Evolutionary conservation across 2,888 invertebrate species (phyloP).

Genomic region (Drosophila algonquin): DNA sequence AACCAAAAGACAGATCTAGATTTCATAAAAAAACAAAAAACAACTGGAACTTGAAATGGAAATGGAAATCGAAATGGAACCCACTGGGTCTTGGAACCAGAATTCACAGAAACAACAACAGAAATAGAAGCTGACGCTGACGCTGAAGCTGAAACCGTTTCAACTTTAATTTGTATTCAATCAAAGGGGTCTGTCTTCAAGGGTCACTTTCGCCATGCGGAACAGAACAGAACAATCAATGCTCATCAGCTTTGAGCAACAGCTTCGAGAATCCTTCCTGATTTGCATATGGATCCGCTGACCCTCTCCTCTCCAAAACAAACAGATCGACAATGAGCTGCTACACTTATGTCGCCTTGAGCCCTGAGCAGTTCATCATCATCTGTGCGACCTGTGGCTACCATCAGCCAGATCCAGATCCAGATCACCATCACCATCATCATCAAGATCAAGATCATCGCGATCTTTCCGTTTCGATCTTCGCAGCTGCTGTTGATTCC

Average conservation of each 20-base stretch:
- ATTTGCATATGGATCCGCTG: conserved; percentile 68
- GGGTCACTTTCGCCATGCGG: conserved; percentile 50
- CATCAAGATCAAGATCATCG: conserved; percentile 63
- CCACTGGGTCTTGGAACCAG: conserved; percentile 4
- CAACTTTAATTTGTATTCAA: conserved; percentile 76
- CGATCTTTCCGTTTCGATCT: conserved; percentile 35
- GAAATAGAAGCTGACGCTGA: conserved; percentile 27
- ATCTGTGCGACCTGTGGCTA: conserved; percentile 27
- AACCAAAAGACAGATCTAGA: conserved; percentile 44
- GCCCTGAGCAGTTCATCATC: conserved; percentile 56
- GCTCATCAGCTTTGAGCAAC: conserved; percentile 69
- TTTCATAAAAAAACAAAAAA: conserved; percentile 29
- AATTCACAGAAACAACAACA: conserved; percentile 12
- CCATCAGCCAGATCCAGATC: conserved; percentile 21
- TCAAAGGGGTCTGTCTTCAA: conserved; percentile 55
- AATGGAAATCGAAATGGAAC: conserved; percentile 53
- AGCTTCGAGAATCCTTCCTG: conserved; percentile 59
- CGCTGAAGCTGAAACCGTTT: conserved; percentile 43
- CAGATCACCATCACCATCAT: conserved; percentile 43
- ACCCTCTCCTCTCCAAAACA: conserved; percentile 67
- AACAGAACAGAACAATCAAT: conserved; percentile 66
- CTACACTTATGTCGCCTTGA: conserved; percentile 74
- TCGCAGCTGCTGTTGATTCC: conserved; percentile 38
- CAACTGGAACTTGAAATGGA: conserved; percentile 29
- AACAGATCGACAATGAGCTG: conserved; percentile 63